Evolutionary conservation across 2,888 invertebrate species (phyloP).

Genomic region (Hirtodrosophila histrioides): DNA sequence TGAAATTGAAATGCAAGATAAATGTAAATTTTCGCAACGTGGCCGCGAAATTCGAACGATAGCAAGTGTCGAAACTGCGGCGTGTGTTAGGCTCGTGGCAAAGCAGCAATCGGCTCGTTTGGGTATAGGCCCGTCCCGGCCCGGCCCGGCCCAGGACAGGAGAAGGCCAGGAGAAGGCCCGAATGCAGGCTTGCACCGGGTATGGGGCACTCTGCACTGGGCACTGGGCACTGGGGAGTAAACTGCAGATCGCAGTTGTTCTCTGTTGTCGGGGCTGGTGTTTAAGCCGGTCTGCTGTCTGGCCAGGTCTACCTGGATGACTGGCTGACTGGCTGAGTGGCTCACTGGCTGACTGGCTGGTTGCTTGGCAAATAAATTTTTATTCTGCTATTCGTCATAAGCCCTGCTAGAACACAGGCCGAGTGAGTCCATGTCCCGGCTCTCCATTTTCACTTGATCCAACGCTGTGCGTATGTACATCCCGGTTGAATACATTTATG

Average conservation of each 20-base stretch:
- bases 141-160: no score
- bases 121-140: constrained; percentile 4
- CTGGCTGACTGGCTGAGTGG: constrained; percentile 10
- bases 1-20: constrained; percentile 76
- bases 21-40: constrained; percentile 71
- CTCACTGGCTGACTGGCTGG: constrained; percentile 12
- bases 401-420: constrained; percentile 57
- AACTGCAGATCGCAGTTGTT: constrained; percentile 44
- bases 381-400: constrained; percentile 74
- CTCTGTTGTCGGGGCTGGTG: constrained; percentile 15
- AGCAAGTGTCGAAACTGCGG: constrained; percentile 72
- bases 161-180: constrained; percentile 22
- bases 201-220: constrained; percentile 19
- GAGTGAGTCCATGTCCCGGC: constrained; percentile 16
- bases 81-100: constrained; percentile 83
- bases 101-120: constrained; percentile 44
- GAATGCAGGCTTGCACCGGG: constrained; percentile 28
- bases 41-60: constrained; percentile 45
- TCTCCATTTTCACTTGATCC: constrained; percentile 47
- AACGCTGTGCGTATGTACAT: constrained; percentile 43
- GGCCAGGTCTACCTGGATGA: constrained; percentile 38
- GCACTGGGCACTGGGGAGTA: constrained; percentile 28
- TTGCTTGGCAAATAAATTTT: constrained; percentile 34
- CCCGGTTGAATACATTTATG: constrained; percentile 82
- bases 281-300: constrained; percentile 40